Evolutionary conservation across 2,888 invertebrate species (phyloP), one percentile per base, ranked within the genome.

Genomic region (Volucella zonaria): DNA sequence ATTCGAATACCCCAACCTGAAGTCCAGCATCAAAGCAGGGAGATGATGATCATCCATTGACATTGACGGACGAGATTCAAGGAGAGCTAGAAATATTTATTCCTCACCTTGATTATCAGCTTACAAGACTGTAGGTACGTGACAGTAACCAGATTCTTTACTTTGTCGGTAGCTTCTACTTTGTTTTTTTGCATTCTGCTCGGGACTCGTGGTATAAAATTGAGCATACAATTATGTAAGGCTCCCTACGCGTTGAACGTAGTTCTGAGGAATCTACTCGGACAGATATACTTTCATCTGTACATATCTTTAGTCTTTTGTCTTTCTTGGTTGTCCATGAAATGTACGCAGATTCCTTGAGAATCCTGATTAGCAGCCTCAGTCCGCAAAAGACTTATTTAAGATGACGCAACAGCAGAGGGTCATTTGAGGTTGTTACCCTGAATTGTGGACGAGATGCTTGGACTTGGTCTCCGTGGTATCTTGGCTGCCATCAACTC

Each of bases 11-110:
- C 11, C 15, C 14, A 31, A 49, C 23, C 12, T 11, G 8, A 14
- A 68, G 42, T 56, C 12, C 12, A 49, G 12, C 11, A 43, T 14
- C 18, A 23, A 1, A 31, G 42, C 43, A 64, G 43, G 45, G 23
- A 18, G 51, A 67, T 43, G 58, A 76, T 31, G 67, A 67, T 77
- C 76, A 67, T 71, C 73, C 58, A 73, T 51, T 56, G 62, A 68
- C 68, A 82, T 82, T 78, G 74, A 74, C 62, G 56, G 71, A 66
- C 45, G 68, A 82, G 67, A 74, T 66, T 82, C 82, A 78, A 82
- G 82, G 78, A 78, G 74, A 74, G n/a, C 82, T 64, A 73, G 82
- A 43, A 73, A 62, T 45, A 68, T 31, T 52, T 52, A 56, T 68
- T 73, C 56, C 18, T 68, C 64, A 73, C 82, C 56, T 78, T 68